Conservation (phyloP, 2,113 vertebrate genomes). For the Ginglymostoma cirratum region DNA sequence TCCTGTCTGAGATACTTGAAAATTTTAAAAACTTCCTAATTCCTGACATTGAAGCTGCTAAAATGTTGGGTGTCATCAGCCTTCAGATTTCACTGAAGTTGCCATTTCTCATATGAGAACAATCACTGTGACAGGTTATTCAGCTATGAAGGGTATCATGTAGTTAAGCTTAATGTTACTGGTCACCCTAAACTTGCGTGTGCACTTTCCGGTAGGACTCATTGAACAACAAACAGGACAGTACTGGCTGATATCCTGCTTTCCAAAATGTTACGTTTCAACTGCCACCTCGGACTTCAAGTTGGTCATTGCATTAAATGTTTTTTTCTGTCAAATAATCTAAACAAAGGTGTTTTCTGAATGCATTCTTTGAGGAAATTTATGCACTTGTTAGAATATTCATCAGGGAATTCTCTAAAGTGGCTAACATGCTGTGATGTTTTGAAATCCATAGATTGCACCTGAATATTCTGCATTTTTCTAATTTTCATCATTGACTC, state of each 20-base stretch:
- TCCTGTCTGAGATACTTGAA: background rate
- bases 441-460: slow-evolving; percentile 72
- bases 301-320: background rate
- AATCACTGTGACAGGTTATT: background rate
- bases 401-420: slow-evolving; percentile 68
- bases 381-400: slow-evolving; percentile 68
- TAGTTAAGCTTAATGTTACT: background rate
- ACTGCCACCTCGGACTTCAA: background rate
- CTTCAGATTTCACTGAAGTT: background rate
- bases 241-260: background rate
- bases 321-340: background rate
- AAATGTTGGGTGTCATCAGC: background rate
- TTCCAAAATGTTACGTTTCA: background rate
- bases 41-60: background rate
- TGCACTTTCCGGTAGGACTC: background rate
- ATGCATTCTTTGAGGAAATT: slow-evolving; percentile 70
- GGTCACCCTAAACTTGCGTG: background rate
- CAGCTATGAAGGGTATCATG: background rate
- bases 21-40: background rate
- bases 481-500: slow-evolving; percentile 63
- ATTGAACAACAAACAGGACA: background rate
- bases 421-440: slow-evolving; percentile 78
- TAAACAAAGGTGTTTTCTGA: background rate
- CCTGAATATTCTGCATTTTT: slow-evolving; percentile 55
- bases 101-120: background rate